These are phyloP conservation scores for Coracopsis vasa DNA, from an alignment of 2,113 vertebrate species.

Conservation along the genomic window DNA sequence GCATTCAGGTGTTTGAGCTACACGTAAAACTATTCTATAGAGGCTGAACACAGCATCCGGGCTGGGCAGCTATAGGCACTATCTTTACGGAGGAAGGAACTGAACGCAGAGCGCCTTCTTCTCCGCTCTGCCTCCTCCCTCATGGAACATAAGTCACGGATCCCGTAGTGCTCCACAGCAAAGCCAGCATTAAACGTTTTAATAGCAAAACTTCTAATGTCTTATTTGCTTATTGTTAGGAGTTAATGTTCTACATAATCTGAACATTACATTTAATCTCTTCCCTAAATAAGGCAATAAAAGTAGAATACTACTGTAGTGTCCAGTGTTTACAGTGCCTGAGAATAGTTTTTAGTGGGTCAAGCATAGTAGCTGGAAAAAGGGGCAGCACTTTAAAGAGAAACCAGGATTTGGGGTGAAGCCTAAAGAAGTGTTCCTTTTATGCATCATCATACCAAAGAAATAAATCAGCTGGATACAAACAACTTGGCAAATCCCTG, in stretches of 20 bases:
- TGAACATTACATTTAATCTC: conserved; percentile 52
- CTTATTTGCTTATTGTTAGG: conserved; percentile 52
- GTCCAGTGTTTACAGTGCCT: neutral
- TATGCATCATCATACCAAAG: rapidly evolving
- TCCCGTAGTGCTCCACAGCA: neutral
- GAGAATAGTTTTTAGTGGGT: neutral
- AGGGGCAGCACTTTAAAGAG: neutral
- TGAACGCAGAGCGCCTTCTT: rapidly evolving
- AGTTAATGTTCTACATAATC: conserved; percentile 33
- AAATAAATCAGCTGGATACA: neutral
- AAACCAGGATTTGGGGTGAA: neutral
- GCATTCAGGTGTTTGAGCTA: rapidly evolving
- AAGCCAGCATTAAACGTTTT: neutral
- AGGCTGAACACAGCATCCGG: rapidly evolving
- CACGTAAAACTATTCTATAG: rapidly evolving
- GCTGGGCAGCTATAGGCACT: neutral
- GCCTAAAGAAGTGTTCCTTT: neutral
- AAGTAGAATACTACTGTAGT: neutral
- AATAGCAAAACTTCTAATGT: conserved; percentile 9
- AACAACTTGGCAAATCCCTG: neutral
- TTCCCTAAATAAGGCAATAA: conserved; percentile 44
- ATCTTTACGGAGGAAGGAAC: neutral
- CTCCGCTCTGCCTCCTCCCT: neutral
- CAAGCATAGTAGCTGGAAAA: neutral
- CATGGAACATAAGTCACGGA: neutral